phyloP scores from a whole-genome alignment of 2,113 vertebrate species.

The Periophthalmus modestus region DNA sequence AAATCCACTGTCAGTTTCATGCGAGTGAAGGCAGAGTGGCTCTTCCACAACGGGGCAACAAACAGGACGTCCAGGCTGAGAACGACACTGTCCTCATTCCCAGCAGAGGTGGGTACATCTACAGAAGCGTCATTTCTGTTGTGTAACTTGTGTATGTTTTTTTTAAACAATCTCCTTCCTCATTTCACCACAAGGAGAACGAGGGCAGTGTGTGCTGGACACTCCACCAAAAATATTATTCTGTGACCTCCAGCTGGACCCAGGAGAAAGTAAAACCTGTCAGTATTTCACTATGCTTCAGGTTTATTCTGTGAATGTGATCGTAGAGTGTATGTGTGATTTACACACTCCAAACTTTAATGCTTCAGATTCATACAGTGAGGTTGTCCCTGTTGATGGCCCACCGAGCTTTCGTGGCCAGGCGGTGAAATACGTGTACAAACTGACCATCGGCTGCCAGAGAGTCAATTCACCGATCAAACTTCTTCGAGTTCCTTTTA shows the following conservation, averaged over 20 bases:
- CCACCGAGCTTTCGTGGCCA: slow-evolving; percentile 97
- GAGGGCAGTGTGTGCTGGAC: slow-evolving; percentile 96
- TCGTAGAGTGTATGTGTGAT: not conserved
- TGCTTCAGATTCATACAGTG: slow-evolving; percentile 89
- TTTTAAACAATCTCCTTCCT: not conserved
- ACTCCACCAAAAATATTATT: slow-evolving; percentile 98
- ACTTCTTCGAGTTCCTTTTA: slow-evolving; percentile 92
- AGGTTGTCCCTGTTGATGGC: slow-evolving; percentile 87
- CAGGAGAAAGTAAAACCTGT: slow-evolving; percentile 92
- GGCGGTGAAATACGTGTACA: slow-evolving; percentile 96
- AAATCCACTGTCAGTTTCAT: slow-evolving; percentile 98
- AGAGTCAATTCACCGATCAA: slow-evolving; percentile 98
- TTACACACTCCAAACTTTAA: not conserved
- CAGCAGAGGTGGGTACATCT: slow-evolving; percentile 85
- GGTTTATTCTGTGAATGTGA: no score
- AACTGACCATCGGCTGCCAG: slow-evolving; percentile 97
- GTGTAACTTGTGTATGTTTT: not conserved
- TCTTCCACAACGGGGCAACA: slow-evolving; percentile 85
- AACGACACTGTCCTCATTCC: slow-evolving; percentile 96
- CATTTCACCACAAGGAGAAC: slow-evolving; percentile 81
- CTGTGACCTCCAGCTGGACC: slow-evolving; percentile 93
- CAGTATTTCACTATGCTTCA: slow-evolving; percentile 42
- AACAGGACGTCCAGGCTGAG: slow-evolving; percentile 93
- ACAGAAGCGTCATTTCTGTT: not conserved
- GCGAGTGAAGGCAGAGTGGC: slow-evolving; percentile 90